phyloP scores from a whole-genome alignment of 2,113 vertebrate species.

The Lampris incognitus region DNA sequence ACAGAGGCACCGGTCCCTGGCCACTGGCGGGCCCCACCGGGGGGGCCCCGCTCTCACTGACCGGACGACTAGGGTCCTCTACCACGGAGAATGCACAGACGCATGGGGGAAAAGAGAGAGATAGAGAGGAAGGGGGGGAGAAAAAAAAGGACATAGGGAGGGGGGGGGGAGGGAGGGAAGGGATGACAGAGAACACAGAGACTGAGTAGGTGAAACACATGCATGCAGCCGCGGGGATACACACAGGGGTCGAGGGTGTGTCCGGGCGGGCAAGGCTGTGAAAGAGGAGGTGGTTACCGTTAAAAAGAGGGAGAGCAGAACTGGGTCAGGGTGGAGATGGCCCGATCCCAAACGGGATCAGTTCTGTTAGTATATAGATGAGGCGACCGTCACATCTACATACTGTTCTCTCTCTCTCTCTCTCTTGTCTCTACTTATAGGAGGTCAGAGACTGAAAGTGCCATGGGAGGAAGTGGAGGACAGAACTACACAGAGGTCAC shows the following conservation, averaged over 20 bases:
- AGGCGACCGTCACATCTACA: constrained; percentile 54
- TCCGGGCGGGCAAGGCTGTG: constrained; percentile 73
- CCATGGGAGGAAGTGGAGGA: constrained; percentile 50
- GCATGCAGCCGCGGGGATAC: constrained; percentile 74
- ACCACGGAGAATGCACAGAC: constrained; percentile 79
- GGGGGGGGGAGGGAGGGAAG: constrained; percentile 66
- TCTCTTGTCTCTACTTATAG: constrained; percentile 37
- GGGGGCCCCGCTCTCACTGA: constrained; percentile 84
- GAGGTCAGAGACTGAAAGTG: constrained; percentile 32
- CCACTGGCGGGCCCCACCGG: constrained; percentile 84
- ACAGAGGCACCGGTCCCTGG: constrained; percentile 86
- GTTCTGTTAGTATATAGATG: constrained; percentile 44
- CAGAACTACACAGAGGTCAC: constrained; percentile 61
- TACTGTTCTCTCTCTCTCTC: constrained; percentile 52
- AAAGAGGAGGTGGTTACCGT: constrained; percentile 69
- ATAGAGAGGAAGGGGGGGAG: constrained; percentile 42
- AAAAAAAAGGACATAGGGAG: constrained; percentile 64
- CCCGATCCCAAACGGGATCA: constrained; percentile 44
- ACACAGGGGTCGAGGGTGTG: constrained; percentile 55
- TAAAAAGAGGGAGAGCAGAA: constrained; percentile 66
- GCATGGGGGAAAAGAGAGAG: constrained; percentile 60
- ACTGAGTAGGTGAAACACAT: constrained; percentile 77
- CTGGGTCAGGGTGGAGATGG: constrained; percentile 48
- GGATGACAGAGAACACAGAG: constrained; percentile 76
- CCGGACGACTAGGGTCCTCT: constrained; percentile 87